Evolutionary conservation across 2,797 vertebrate genomes (phyloP).

Genomic region (Sylvia borin): DNA sequence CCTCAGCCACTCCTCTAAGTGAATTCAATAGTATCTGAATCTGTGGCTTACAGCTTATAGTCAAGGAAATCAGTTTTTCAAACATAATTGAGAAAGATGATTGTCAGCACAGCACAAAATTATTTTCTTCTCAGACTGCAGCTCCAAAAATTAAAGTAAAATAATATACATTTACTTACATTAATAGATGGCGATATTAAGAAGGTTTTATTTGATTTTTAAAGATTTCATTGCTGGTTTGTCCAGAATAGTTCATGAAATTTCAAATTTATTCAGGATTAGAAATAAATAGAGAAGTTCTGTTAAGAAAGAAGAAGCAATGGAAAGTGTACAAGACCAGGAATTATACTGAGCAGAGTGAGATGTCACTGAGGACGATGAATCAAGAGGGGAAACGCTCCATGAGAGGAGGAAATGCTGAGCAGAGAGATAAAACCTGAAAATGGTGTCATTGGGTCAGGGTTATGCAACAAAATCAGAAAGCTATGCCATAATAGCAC

Average conservation of each 20-base stretch:
- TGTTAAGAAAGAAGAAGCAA: constrained; percentile 2
- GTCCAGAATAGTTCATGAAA: neutral
- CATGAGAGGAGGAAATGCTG: neutral
- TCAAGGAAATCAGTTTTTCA: constrained; percentile 38
- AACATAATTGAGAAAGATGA: neutral
- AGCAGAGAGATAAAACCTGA: constrained; percentile 25
- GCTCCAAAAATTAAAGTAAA: constrained; percentile 13
- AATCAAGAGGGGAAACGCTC: neutral
- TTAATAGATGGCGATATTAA: constrained; percentile 11
- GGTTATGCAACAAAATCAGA: constrained; percentile 28
- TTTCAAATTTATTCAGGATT: neutral
- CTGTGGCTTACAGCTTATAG: neutral
- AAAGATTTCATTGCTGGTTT: constrained; percentile 14
- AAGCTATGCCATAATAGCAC: neutral
- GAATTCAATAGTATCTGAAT: constrained; percentile 15
- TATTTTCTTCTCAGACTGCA: neutral
- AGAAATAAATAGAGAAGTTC: constrained; percentile 5
- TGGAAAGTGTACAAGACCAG: neutral
- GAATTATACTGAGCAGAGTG: constrained; percentile 4
- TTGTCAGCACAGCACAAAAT: neutral
- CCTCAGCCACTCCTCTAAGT: neutral
- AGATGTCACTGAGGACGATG: neutral
- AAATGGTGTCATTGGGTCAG: constrained; percentile 10
- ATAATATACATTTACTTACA: constrained; percentile 15
- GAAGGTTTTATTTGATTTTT: neutral